Percentiles rank a stretch among this genome's conserved stretches.
Conservation (phyloP, 2,888 invertebrate genomes). For the Malachius bipustulatus region DNA sequence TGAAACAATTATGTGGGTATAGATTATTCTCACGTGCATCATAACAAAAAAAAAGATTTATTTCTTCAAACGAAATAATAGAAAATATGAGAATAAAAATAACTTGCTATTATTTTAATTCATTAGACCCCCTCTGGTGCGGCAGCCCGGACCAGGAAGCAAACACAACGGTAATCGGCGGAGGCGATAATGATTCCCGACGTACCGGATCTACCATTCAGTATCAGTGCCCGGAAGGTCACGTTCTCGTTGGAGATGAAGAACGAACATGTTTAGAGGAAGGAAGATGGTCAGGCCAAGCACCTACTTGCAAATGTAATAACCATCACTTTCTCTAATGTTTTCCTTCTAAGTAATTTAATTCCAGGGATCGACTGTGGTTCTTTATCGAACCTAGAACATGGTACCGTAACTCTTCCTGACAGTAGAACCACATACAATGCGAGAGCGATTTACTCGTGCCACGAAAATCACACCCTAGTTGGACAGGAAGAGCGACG, state of each 20-base stretch:
- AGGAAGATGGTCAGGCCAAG: slow-evolving; percentile 73
- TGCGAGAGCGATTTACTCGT: slow-evolving; percentile 62
- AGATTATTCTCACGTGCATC: too few species aligned
- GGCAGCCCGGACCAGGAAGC: slow-evolving; percentile 77
- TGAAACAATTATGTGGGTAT: too few species aligned
- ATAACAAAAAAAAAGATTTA: too few species aligned
- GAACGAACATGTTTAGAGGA: slow-evolving; percentile 56
- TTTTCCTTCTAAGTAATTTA: too few species aligned
- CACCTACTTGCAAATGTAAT: slow-evolving; percentile 82
- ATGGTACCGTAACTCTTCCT: slow-evolving; percentile 56
- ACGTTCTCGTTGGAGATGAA: slow-evolving; percentile 60
- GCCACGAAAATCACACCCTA: slow-evolving; percentile 75
- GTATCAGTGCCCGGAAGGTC: slow-evolving; percentile 73
- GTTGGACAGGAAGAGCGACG: slow-evolving; percentile 58
- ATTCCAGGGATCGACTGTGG: slow-evolving; percentile 74
- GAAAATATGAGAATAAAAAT: too few species aligned
- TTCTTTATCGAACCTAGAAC: slow-evolving; percentile 50
- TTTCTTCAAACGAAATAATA: too few species aligned
- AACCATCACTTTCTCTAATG: slow-evolving; percentile 10
- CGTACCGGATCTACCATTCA: slow-evolving; percentile 58
- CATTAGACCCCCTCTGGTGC: slow-evolving; percentile 70
- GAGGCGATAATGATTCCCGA: slow-evolving; percentile 50
- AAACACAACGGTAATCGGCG: slow-evolving; percentile 70
- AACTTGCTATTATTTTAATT: neutral
- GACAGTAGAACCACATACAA: slow-evolving; percentile 68